Evolutionary conservation across 2,113 vertebrate genomes (phyloP).

Genomic region (Pogona vitticeps): DNA sequence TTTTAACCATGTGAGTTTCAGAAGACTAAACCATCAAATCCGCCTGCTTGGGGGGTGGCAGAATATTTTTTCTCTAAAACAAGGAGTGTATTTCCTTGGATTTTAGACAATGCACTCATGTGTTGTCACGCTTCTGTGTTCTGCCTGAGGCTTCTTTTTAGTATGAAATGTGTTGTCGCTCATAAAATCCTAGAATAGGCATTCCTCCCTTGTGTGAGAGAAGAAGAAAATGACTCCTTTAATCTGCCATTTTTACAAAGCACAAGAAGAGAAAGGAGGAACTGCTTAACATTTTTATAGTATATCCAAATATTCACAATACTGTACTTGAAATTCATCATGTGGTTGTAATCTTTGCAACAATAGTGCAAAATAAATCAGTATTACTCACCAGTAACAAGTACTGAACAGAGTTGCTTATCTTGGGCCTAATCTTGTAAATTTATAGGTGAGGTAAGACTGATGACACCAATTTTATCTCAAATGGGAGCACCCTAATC

Average conservation of each 20-base stretch:
- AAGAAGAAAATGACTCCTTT: no score
- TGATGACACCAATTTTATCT: no score
- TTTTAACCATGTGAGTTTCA: neutral
- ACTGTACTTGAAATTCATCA: no score
- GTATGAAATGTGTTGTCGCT: neutral
- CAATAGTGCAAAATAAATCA: no score
- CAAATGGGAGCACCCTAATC: neutral
- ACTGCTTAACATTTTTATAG: neutral
- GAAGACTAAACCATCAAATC: neutral
- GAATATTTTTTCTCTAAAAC: neutral
- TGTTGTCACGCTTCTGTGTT: neutral
- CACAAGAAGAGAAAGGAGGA: neutral
- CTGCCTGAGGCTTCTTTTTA: neutral
- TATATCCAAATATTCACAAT: neutral
- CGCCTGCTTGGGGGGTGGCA: neutral
- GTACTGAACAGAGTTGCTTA: neutral
- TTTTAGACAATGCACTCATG: neutral
- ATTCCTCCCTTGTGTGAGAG: neutral
- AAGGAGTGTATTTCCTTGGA: neutral
- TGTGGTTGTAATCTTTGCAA: no score
- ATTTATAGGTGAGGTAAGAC: neutral
- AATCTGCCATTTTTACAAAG: no score
- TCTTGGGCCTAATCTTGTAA: neutral
- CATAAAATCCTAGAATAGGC: no score
- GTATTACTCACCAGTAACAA: no score